Base-by-base conservation (phyloP, 23 tunicate genomes). In the Corella eumyota region DNA sequence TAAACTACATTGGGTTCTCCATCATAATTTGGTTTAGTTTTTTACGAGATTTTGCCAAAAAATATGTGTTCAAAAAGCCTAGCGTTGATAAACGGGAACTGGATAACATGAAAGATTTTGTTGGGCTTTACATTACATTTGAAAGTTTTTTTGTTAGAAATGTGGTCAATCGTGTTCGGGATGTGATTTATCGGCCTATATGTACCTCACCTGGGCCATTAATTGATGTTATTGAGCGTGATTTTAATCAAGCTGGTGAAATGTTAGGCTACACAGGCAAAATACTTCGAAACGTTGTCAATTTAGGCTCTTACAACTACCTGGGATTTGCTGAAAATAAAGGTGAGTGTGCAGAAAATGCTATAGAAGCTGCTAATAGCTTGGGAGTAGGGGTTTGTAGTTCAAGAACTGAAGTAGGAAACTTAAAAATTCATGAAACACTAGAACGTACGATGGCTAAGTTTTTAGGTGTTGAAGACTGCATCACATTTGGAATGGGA, bases 41-140 rank as follows among this genome's bases (percentile, higher is more conserved):
- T 33, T 34, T 74, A 0, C 34, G 81, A 27, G 81, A 74, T 52
- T 74, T 74, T 69, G 35, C 66, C 54, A 65, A 71, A 4, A 31
- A 31, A 5, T 32, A 68, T 23, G 50, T 32, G 26, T 2, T 74
- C 35, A 65, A 65, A 36, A 64, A 72, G n/a, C 30, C 68, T 3
- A 71, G 81, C 26, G 72, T 55, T 7, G n/a, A n/a, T n/a, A n/a
- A n/a, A n/a, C 20, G 21, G 6, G 57, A 51, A 26, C 11, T 6
- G 23, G 57, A 51, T 6, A 27, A 51, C 23, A 7, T 51, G 21
- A 51, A 51, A 51, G 57, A 51, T 51, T 51, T 51, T 19, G 57
- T 51, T 51, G 25, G 25, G 5, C 20, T 51, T 24, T 51, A 51
- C 57, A 51, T 26, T 5, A 51, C 57, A 5, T 51, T 51, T 51